A percentile compares a stretch with the other conserved stretches of the same genome.
Conservation (phyloP, 1,140 invertebrate genomes). For the Sycobia sp. region DNA sequence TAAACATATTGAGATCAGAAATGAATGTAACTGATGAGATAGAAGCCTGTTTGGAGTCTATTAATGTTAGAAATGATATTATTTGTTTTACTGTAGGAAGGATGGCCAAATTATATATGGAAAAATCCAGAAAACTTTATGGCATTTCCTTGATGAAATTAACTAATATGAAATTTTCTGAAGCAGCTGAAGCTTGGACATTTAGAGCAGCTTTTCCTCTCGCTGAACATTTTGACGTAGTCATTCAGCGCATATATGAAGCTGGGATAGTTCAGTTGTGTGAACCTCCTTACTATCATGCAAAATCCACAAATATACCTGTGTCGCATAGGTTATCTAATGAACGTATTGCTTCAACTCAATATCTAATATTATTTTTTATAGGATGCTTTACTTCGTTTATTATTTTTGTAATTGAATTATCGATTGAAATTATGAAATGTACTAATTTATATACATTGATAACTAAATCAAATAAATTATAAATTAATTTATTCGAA, state of each 20-base stretch:
- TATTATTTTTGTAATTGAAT: neutral
- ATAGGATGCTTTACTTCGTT: neutral
- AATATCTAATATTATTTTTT: neutral
- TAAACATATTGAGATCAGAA: neutral
- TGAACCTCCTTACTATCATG: no score
- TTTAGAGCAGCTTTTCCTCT: neutral
- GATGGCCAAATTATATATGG: neutral
- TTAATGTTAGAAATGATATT: neutral
- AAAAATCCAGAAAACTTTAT: neutral
- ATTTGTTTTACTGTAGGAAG: neutral
- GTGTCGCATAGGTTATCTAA: no score
- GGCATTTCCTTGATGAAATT: neutral
- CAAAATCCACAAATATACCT: no score
- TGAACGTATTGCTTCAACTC: neutral
- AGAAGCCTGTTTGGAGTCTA: neutral
- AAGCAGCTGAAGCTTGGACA: neutral
- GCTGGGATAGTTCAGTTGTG: no score
- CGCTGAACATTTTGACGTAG: neutral
- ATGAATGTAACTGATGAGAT: neutral
- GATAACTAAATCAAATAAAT: no score
- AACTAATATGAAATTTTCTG: neutral
- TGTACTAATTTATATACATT: no score
- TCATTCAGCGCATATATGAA: neutral
- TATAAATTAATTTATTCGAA: no score
- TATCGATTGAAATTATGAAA: neutral